Evolutionary conservation across 2,888 invertebrate genomes (phyloP).

Genomic region (Metalampra italica): DNA sequence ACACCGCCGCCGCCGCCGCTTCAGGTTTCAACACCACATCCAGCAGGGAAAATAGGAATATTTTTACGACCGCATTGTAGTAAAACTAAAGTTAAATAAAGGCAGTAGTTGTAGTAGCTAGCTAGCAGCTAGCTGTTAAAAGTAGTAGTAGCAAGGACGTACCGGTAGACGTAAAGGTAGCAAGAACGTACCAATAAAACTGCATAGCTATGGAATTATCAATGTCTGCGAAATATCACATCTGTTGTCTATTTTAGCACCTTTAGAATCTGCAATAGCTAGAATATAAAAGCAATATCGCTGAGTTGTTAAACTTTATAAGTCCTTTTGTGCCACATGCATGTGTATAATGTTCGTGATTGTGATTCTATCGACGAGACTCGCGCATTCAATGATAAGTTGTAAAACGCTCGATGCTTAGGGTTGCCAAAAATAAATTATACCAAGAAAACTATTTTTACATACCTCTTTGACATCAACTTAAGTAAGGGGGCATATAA

Average conservation of each 20-base stretch:
- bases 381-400: constrained; percentile 40
- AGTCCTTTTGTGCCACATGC: constrained; percentile 28
- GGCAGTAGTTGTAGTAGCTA: too few species aligned
- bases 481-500: too few species aligned
- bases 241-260: constrained; percentile 4
- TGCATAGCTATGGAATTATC: too few species aligned
- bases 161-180: too few species aligned
- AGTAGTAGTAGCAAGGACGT: too few species aligned
- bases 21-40: constrained; percentile 33
- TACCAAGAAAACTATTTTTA: too few species aligned
- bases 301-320: constrained; percentile 9
- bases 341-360: constrained; percentile 48
- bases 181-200: too few species aligned
- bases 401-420: constrained; percentile 31
- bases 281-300: neutral
- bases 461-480: too few species aligned
- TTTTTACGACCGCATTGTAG: neutral
- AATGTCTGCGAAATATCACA: neutral
- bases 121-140: too few species aligned
- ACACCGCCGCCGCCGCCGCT: constrained; percentile 33
- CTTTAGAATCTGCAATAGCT: neutral
- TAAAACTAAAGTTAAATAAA: neutral
- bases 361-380: constrained; percentile 50
- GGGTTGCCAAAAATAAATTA: constrained; percentile 19
- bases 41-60: neutral